phyloP scores from a whole-genome alignment of 2,797 vertebrate species.

The Girardinus metallicus region DNA sequence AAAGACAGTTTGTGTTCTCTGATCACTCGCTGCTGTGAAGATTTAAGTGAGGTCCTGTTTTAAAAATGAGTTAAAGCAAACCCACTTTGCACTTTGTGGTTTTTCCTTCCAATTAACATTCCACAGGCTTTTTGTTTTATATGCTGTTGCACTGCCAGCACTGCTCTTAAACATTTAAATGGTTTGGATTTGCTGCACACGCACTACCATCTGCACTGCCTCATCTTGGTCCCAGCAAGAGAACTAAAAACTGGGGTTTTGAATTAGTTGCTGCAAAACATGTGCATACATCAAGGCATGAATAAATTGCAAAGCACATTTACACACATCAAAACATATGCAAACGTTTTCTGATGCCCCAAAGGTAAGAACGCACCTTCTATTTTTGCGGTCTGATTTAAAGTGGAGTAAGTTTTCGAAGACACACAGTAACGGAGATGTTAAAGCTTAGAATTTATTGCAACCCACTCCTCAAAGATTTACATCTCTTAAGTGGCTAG shows the following conservation, averaged over 20 bases:
- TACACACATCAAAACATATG: conserved; percentile 15
- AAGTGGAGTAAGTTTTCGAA: conserved; percentile 25
- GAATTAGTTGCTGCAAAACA: conserved; percentile 3
- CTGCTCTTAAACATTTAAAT: conserved; percentile 10
- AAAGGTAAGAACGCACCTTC: conserved; percentile 14
- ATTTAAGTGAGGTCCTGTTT: background rate
- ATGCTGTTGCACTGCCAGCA: conserved; percentile 1
- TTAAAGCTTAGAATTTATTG: conserved; percentile 25
- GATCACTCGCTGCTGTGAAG: background rate
- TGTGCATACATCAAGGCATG: conserved; percentile 10
- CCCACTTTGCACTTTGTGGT: background rate
- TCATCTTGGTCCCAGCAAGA: background rate
- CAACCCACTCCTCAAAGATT: conserved; percentile 7
- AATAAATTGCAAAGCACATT: conserved; percentile 14
- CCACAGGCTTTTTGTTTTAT: conserved; percentile 1
- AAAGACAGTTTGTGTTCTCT: background rate
- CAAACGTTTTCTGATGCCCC: conserved; percentile 15
- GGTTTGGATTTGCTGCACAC: conserved; percentile 10
- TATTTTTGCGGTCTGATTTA: conserved; percentile 15
- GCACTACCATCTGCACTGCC: conserved; percentile 3
- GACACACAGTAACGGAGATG: conserved; percentile 26
- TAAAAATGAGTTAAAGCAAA: background rate
- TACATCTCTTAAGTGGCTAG: conserved; percentile 9
- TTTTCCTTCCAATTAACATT: conserved; percentile 10
- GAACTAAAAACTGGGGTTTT: background rate